Base-by-base conservation (phyloP, 2,113 vertebrate species). In the Petrocephalus zakoni region DNA sequence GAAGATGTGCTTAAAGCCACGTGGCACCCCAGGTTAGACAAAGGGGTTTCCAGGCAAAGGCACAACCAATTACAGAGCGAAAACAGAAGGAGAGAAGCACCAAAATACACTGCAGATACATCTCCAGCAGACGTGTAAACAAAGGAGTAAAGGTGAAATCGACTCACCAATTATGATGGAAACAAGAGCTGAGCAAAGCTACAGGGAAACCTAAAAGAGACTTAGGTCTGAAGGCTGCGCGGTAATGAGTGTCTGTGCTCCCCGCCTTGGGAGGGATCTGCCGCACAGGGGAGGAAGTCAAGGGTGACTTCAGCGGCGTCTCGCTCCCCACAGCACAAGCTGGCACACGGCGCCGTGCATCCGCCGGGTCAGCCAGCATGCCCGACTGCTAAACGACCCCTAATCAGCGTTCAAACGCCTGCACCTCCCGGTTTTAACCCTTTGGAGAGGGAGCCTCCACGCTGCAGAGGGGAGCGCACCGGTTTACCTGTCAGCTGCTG, bases 91-190 rank as follows among this genome's bases (percentile, higher is more conserved):
- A 68, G 17, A 55, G 56, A 81, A 56, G 49, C 46, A 75, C 15
- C 47, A 58, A 22, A 55, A 52, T 7, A 34, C 37, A 21, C 19
- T 53, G 52, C 34, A 19, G 29, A 56, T 53, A 75, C 52, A 64
- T 81, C 34, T 56, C 85, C 64, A 58, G 81, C 72, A 37, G 58
- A 21, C 89, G 82, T 55, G 83, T 87, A 92, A 52, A 89, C 64
- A 6, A 49, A 89, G 89, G 93, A 92, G 90, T 89, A 81, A 61
- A 92, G 92, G 90, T 92, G 90, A 90, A 92, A 88, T 78, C 37
- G 88, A 90, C 90, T 91, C 91, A 92, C 90, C 92, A 93, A 93
- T 93, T 93, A 93, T 87, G 89, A 91, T 88, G 84, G 91, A 91
- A 90, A 90, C 88, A 88, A 55, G 87, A 91, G 88, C 83, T 46